Percentiles rank a stretch among this genome's conserved stretches.
Evolutionary conservation across 2,888 invertebrate genomes (phyloP).

Genomic region (Stegana nigrithorax): DNA sequence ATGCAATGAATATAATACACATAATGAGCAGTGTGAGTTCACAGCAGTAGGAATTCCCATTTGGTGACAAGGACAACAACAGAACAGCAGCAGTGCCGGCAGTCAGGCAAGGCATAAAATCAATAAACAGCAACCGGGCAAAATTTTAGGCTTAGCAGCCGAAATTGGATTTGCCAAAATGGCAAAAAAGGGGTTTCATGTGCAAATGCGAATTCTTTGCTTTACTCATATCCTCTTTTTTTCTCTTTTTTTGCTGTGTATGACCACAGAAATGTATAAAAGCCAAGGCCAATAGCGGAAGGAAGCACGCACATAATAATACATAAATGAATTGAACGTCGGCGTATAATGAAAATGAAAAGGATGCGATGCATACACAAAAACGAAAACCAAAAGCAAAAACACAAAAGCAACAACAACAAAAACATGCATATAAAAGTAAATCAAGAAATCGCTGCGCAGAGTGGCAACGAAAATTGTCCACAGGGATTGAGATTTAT

Average conservation of each 20-base stretch:
- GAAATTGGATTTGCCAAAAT: slow-evolving; percentile 5
- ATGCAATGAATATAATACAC: not conserved
- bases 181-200: not conserved
- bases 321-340: not conserved
- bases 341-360: not conserved
- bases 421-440: not conserved
- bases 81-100: too few species aligned
- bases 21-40: not conserved
- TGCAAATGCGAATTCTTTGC: not conserved
- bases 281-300: not conserved
- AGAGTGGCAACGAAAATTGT: not conserved
- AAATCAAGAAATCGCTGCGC: not conserved
- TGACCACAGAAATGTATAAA: too few species aligned
- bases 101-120: too few species aligned
- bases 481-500: slow-evolving; percentile 6
- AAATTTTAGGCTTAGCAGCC: slow-evolving; percentile 9
- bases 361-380: not conserved
- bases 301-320: not conserved
- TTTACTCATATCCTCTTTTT: too few species aligned
- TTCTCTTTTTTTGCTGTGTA: too few species aligned
- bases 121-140: not conserved
- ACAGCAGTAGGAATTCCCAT: not conserved
- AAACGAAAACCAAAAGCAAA: not conserved
- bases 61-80: not conserved
- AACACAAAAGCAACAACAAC: not conserved